Percentiles rank a stretch among this genome's conserved stretches.
Evolutionary conservation across 2,113 vertebrate genomes (phyloP).

Genomic region (Pseudorasbora parva): DNA sequence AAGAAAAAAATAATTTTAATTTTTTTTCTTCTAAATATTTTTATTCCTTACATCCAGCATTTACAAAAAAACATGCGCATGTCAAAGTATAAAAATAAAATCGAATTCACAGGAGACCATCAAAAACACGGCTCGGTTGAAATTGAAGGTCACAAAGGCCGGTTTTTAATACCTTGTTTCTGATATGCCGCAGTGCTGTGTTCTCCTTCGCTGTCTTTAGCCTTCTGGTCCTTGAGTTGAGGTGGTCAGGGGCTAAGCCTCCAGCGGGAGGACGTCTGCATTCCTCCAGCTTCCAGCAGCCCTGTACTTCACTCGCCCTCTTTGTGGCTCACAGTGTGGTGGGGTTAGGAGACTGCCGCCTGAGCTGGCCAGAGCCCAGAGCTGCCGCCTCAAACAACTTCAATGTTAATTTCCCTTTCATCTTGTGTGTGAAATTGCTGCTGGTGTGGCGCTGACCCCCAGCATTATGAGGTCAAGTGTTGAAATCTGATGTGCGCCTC

Average conservation of each 20-base stretch:
- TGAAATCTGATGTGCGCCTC: slow-evolving; percentile 65
- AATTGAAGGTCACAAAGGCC: slow-evolving; percentile 8
- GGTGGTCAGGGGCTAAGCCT: slow-evolving; percentile 45
- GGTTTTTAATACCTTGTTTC: slow-evolving; percentile 45
- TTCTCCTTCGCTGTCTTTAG: slow-evolving; percentile 32
- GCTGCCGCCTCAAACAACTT: slow-evolving; percentile 56
- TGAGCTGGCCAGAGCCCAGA: slow-evolving; percentile 47
- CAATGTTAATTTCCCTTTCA: slow-evolving; percentile 70
- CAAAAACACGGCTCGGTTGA: slow-evolving; percentile 1
- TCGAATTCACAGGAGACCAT: not conserved
- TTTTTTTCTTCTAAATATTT: not conserved
- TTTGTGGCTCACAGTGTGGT: slow-evolving; percentile 54
- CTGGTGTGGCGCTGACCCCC: slow-evolving; percentile 63
- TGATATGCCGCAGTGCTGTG: slow-evolving; percentile 29
- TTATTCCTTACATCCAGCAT: not conserved
- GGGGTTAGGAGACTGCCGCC: slow-evolving; percentile 44
- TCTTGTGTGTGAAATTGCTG: slow-evolving; percentile 71
- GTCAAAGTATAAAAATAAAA: not conserved
- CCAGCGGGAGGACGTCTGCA: slow-evolving; percentile 51
- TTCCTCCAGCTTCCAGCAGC: slow-evolving; percentile 53
- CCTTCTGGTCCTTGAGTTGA: slow-evolving; percentile 31
- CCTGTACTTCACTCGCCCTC: slow-evolving; percentile 23
- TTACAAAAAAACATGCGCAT: not conserved
- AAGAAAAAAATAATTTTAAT: too few relatives aligned
- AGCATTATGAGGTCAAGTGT: slow-evolving; percentile 69